Evolutionary conservation across 2,888 invertebrate genomes (phyloP), one percentile per base, ranked within the genome.

Genomic region (Anagyrus pseudococci): DNA sequence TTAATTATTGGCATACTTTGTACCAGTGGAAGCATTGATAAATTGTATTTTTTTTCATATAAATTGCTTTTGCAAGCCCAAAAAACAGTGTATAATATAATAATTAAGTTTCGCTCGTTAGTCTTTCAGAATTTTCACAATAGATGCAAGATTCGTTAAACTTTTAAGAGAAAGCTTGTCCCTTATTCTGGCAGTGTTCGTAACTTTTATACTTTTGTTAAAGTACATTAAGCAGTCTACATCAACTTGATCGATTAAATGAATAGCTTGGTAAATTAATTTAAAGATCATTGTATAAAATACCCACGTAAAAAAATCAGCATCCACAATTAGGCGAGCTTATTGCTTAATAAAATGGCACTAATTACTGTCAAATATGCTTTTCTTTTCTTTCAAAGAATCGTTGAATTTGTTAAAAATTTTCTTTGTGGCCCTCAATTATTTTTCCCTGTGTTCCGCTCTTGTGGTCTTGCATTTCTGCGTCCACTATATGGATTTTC

Each of bases 291-390:
- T 53, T 33, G 33, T 58, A 47, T 49, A 62, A 52, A 62, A 65
- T 50, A 49, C 46, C 13, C 58, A 33, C 26, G 58, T 66, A 59
- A 60, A 66, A 58, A 56, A 66, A 66, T 60, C 44, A 50, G 25
- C 48, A 58, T 62, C 57, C 49, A 54, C 49, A 69, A 69, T 71
- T 68, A 67, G 68, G 69, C 71, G 70, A 72, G 69, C 74, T 76
- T 78, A 77, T 77, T 78, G 75, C 76, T 79, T 77, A 77, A 75
- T 72, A 77, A 74, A 76, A 80, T 80, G 79, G 79, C 79, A 80
- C 79, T 78, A 75, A 76, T 77, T 74, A 72, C 69, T 72, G 68
- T 66, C 70, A 73, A 74, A 72, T 69, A 71, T 72, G 57, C 47
- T 20, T 1, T 47, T 59, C 56, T 52, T 60, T 2, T 8, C 13